These are phyloP conservation scores for Palythoa grandis DNA, from an alignment of 92 coral and sea anemone species.

Conservation along the genomic window DNA sequence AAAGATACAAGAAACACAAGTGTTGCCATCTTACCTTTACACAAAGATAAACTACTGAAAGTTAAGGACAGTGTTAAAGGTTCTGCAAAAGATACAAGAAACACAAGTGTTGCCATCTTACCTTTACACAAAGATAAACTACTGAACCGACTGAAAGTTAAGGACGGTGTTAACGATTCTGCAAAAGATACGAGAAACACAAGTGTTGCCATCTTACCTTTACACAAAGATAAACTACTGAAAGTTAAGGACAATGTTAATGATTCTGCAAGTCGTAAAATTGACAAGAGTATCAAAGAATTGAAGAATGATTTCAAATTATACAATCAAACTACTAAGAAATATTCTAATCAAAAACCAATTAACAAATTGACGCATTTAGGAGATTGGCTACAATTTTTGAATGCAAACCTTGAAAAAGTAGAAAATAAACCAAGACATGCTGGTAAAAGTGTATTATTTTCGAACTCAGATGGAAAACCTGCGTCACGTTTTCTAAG, in stretches of 20 bases:
- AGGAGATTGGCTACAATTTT: not conserved
- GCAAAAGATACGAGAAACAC: not conserved
- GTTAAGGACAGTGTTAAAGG: too few species aligned
- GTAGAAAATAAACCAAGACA: not conserved
- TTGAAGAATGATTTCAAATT: not conserved
- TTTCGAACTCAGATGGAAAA: not conserved
- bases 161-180: too few species aligned
- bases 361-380: not conserved
- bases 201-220: not conserved
- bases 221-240: not conserved
- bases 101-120: not conserved
- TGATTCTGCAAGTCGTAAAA: not conserved
- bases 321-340: not conserved
- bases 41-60: not conserved
- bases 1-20: not conserved
- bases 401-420: not conserved
- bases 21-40: not conserved
- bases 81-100: not conserved
- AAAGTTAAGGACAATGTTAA: not conserved
- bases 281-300: not conserved
- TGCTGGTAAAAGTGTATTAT: not conserved
- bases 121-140: not conserved
- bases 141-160: not conserved
- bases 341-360: not conserved
- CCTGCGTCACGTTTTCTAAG: conserved; percentile 1